phyloP scores from a whole-genome alignment of 1,140 invertebrate genomes.

The Nixonia krombeini region DNA sequence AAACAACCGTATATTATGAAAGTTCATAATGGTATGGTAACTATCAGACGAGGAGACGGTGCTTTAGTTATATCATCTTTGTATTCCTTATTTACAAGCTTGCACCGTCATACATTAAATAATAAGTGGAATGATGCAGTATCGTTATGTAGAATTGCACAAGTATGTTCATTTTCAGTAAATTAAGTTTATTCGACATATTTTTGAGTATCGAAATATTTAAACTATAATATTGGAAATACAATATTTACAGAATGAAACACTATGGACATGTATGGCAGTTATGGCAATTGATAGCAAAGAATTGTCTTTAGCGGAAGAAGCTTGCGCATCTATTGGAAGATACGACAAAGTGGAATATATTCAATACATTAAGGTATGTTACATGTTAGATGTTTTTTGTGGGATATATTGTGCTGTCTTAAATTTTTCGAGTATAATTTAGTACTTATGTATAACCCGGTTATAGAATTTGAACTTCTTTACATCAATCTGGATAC shows the following conservation, averaged over 20 bases:
- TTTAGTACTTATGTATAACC: too few species aligned
- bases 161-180: conserved; percentile 75
- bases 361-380: conserved; percentile 84
- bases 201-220: conserved; percentile 5
- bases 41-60: conserved; percentile 80
- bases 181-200: too few species aligned
- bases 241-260: conserved; percentile 77
- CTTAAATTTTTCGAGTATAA: not conserved
- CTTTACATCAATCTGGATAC: too few species aligned
- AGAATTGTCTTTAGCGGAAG: conserved; percentile 88
- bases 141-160: conserved; percentile 82
- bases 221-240: not conserved
- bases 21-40: conserved; percentile 85
- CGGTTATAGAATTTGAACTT: too few species aligned
- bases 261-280: conserved; percentile 91
- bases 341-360: conserved; percentile 94
- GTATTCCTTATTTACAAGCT: conserved; percentile 78
- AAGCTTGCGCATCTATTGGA: conserved; percentile 92
- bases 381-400: too few species aligned
- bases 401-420: not conserved
- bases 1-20: conserved; percentile 83
- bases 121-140: conserved; percentile 84
- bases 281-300: conserved; percentile 86
- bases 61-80: conserved; percentile 77
- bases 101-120: conserved; percentile 77